Base-by-base conservation (phyloP, 1,140 invertebrate genomes). In the Cyclargus thomasi region DNA sequence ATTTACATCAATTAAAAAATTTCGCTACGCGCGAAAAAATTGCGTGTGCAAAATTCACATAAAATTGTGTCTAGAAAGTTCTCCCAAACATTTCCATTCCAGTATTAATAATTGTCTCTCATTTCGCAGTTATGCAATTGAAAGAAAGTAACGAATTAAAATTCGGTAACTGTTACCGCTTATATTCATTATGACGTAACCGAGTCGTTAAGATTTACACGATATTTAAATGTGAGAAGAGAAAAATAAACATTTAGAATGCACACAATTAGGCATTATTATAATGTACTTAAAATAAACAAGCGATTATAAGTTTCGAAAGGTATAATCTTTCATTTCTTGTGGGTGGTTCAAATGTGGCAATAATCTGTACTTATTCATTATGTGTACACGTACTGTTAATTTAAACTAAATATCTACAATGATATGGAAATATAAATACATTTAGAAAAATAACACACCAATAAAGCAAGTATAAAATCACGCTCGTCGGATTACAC, bases 71-170 rank as follows among this genome's bases (percentile, higher is more conserved):
- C 70, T 85, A 85, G 82, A 85, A 85, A 85, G 82, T 85, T 53
- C 67, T 62, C 64, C 68, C 74, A 70, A 71, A 75, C 75, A 76
- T 72, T 75, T 82, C 78, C 78, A 86, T 86, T 86, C 83, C 82
- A 80, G 80, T 85, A 72, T 85, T 78, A 79, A 88, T 88, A 86
- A 86, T 85, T 88, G 83, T 85, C 83, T 86, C 83, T 80, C 78
- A 81, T 83, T 82, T 79, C 71, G 73, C 53, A 65, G 77, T 88
- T 88, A 78, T 77, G 81, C 74, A 88, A 88, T 69, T 70, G 73
- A 78, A 78, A 82, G 86, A 88, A 88, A 88, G 86, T 81, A 73
- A 70, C 77, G 82, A 86, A 86, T 88, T 88, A 86, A 82, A 83
- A 87, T 86, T 86, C 82, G 81, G 79, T 77, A 81, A 81, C 71